These are phyloP conservation scores for Halcyon leucocephala DNA, from an alignment of 2,797 vertebrate genomes.

Conservation along the genomic window DNA sequence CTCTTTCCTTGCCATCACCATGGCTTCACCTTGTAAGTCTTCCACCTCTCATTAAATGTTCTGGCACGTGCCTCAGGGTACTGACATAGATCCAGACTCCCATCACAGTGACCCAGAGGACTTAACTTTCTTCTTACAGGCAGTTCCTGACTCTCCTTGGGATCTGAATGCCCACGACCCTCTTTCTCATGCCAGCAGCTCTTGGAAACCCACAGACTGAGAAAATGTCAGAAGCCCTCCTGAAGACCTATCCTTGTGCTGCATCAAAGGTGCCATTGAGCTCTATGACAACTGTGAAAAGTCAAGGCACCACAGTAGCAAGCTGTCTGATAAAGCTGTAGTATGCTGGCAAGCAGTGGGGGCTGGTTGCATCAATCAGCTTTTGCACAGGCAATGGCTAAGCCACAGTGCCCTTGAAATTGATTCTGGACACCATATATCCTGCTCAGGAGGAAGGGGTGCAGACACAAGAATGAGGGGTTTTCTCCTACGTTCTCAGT, in stretches of 20 bases:
- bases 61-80: not conserved
- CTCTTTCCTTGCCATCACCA: not conserved
- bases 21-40: not conserved
- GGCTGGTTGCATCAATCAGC: not conserved
- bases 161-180: not conserved
- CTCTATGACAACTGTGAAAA: not conserved
- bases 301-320: not conserved
- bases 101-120: not conserved
- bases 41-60: not conserved
- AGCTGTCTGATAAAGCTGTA: not conserved
- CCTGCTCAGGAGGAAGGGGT: not conserved
- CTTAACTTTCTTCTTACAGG: not conserved
- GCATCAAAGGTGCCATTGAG: fast-evolving
- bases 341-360: not conserved
- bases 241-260: not conserved
- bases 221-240: not conserved
- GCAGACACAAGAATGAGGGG: not conserved
- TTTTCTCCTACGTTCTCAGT: not conserved
- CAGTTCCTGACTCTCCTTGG: not conserved
- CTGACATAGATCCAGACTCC: not conserved
- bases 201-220: not conserved
- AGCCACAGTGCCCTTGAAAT: not conserved
- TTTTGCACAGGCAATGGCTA: not conserved
- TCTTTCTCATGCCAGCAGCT: not conserved
- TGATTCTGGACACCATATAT: not conserved